Evolutionary conservation across 2,888 invertebrate species (phyloP).

Genomic region (Monopis laevigella): DNA sequence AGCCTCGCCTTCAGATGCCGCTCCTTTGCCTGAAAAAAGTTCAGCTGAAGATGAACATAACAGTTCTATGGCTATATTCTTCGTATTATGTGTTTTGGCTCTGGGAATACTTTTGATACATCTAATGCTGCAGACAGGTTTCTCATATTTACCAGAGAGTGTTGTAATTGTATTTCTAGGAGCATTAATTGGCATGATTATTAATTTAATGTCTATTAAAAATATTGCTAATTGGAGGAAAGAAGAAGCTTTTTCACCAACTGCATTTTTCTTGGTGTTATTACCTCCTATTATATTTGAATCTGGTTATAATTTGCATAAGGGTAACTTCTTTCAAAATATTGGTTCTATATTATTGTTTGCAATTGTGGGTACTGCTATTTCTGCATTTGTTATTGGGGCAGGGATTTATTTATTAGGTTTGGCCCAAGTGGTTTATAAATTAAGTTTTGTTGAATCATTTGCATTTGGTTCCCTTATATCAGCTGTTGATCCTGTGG

Average conservation of each 20-base stretch:
- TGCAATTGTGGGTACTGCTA: conserved; percentile 96
- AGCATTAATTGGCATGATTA: conserved; percentile 88
- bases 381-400: conserved; percentile 97
- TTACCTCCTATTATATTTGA: conserved; percentile 99
- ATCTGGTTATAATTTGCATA: conserved; percentile 98
- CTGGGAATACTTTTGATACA: conserved; percentile 95
- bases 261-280: conserved; percentile 95
- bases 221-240: conserved; percentile 96
- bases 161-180: conserved; percentile 97
- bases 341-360: conserved; percentile 98
- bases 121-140: conserved; percentile 92
- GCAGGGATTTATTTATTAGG: conserved; percentile 96
- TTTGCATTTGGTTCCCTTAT: conserved; percentile 98
- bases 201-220: conserved; percentile 88
- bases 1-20: conserved; percentile 75
- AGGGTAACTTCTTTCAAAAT: conserved; percentile 96
- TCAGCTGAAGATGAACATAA: conserved; percentile 96
- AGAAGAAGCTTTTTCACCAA: conserved; percentile 98
- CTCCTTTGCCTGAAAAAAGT: conserved; percentile 85
- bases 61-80: conserved; percentile 97
- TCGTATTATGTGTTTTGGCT: conserved; percentile 94
- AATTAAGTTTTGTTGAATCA: conserved; percentile 93
- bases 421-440: conserved; percentile 89
- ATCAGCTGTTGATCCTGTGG: conserved; percentile 99
- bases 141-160: conserved; percentile 97